Base-by-base conservation (phyloP, 1,140 invertebrate species). In the Vanessa tameamea region DNA sequence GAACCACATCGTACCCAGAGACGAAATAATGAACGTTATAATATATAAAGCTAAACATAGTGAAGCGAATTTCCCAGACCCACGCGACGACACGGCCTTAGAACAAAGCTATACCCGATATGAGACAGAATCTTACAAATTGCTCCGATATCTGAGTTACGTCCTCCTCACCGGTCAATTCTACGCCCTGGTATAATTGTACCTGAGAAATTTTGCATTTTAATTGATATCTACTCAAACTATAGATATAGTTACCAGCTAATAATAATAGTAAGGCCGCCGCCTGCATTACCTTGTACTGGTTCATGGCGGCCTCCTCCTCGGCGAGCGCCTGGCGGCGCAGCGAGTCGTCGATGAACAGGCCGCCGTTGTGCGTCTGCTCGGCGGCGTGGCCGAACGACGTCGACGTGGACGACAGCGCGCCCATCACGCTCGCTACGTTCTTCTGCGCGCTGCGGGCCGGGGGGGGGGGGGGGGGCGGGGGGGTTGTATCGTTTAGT, bases 241-340 rank as follows among this genome's bases (percentile, higher is more conserved):
- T 43, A n/a, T n/a, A n/a, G 37, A 43, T 43, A 31, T 3, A 31
- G 26, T 20, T 20, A 31, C 6, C 26, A 6, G 3, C 26, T 31
- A 31, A 31, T 31, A 31, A 31, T 3, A 1, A 31, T 31, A 4
- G 2, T 31, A 31, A 31, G n/a, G n/a, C n/a, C 20, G 20, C 20
- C 20, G 20, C 37, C 7, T 43, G 8, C 37, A 1, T 88, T 93
- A 98, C 98, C 95, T 98, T 99, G 84, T 98, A 97, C 88, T 98
- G 97, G 93, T 98, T 98, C 94, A 99, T 96, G 47, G 96, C 97
- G 43, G 97, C 97, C 91, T 98, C 98, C 93, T 99, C 98, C 89
- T 99, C 98, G 61, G 98, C 98, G 43, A 99, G 93, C 47, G 96
- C 97, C 88, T 97, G 96, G 82, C 97, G 96, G 83, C 97, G 96